Evolutionary conservation across 2,113 vertebrate species (phyloP), one percentile per base, ranked within the genome.

Genomic region (Leptobrachium ailaonicum): DNA sequence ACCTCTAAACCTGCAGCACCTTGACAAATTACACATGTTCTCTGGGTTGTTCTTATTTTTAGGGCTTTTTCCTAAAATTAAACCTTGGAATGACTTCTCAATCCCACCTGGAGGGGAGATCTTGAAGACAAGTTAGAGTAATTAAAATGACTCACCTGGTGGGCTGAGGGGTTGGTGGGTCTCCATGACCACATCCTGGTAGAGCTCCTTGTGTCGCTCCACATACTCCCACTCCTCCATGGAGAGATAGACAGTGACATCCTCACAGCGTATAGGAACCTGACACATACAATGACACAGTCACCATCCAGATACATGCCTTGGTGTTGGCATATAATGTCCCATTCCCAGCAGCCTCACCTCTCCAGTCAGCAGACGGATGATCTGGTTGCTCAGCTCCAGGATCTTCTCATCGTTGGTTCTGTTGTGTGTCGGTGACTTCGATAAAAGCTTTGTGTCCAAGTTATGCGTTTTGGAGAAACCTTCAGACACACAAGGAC

Each of bases 151-250:
- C 45, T 53, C 54, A 71, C 70, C 70, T 32, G n/a, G n/a, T 20
- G 45, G 54, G 45, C 9, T 8, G 43, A 13, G 43, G 41, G 67
- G 41, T 63, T 86, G 85, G 2, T 88, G 86, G 14, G 2, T 6
- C 8, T 70, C 42, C 42, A 50, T 72, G 12, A 12, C 56, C 45
- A 41, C 50, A 8, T 72, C 70, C 2, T 0, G 12, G 50, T 56
- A 72, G 2, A 41, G 71, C 2, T 72, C 71, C 40, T 40, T 41
- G 11, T 58, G 71, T 72, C 50, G 50, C 4, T 56, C 71, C 5
- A 72, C 4, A 41, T 72, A 54, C 1, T 72, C 50, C 70, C 70
- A 71, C 71, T 72, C 71, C 50, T 72, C 71, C 71, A 56, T 4
- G 4, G 71, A 72, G 40, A 72, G 11, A 56, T 54, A 72, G 9